Base-by-base conservation (phyloP, 2,113 vertebrate genomes). In the Mesoclemmys tuberculata region DNA sequence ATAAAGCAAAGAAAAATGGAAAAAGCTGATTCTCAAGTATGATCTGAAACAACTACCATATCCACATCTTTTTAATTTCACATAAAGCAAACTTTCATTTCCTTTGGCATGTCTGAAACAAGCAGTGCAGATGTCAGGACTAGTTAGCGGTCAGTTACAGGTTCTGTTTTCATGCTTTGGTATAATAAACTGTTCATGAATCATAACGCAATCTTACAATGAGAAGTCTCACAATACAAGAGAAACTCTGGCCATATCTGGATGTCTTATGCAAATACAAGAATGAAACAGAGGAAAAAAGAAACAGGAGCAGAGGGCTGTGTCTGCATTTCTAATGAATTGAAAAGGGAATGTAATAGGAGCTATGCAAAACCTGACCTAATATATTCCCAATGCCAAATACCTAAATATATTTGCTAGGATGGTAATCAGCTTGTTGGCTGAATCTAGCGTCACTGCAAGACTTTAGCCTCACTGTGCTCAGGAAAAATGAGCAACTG, bases 331-430 rank as follows among this genome's bases (percentile, higher is more conserved):
- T 89, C 85, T 90, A 82, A 49, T 68, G 78, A 18, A 29, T 6
- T 41, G 77, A 56, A 1, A 35, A 81, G 38, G 64, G 89, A 94
- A 88, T 77, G 81, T 7, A 64, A 38, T 11, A 54, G 52, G 87
- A 86, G 26, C 56, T 80, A 74, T 29, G 31, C 48, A 84, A 96
- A 93, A 78, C 2, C 5, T 81, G 31, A 83, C 51, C 46, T 90
- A 71, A 31, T 90, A 81, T 85, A 77, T 38, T 58, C 87, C 31
- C 71, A 68, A 54, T 24, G 75, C 31, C 81, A 84, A 91, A 38
- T 38, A 44, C 84, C 82, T 68, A 18, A 64, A 94, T 91, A 82
- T 88, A 93, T 92, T 95, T 93, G 41, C 31, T 35, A n/a, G 24
- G 41, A 87, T 56, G 11, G 14, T 71, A 90, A 89, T 90, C 85